These are phyloP conservation scores for Drosophila novamexicana DNA, from an alignment of 1,140 invertebrate genomes.

Conservation along the genomic window DNA sequence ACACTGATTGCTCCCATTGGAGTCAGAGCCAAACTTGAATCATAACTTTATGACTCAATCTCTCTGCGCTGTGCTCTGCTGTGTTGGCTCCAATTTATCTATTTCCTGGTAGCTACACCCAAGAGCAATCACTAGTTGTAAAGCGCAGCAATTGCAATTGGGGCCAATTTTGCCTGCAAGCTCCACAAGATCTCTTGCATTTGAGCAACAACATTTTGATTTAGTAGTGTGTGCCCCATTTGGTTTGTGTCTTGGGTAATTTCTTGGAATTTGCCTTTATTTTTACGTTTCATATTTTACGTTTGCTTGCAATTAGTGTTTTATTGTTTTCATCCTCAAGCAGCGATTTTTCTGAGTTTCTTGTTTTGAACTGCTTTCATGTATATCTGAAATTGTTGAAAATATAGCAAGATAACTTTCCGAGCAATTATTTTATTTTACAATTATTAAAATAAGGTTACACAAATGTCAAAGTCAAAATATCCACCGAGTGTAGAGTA, in stretches of 20 bases:
- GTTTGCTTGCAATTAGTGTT: slow-evolving; percentile 34
- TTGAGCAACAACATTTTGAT: slow-evolving; percentile 14
- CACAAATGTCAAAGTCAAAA: no score
- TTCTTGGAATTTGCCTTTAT: slow-evolving; percentile 28
- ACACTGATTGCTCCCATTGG: slow-evolving; percentile 57
- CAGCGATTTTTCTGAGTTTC: background rate
- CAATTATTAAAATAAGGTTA: no score
- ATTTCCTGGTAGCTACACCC: slow-evolving; percentile 70
- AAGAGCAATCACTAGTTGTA: slow-evolving; percentile 35
- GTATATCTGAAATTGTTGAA: no score
- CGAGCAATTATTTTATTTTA: no score
- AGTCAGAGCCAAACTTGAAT: slow-evolving; percentile 13
- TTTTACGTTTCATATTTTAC: slow-evolving; percentile 12
- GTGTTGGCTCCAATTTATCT: slow-evolving; percentile 45
- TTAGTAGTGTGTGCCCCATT: slow-evolving; percentile 36
- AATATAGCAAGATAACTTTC: no score
- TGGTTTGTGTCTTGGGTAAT: slow-evolving; percentile 36
- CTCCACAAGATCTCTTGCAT: slow-evolving; percentile 19
- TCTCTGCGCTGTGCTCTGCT: slow-evolving; percentile 20
- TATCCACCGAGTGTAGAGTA: no score
- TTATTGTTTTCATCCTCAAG: slow-evolving; percentile 1
- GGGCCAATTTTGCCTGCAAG: slow-evolving; percentile 32
- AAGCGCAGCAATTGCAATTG: slow-evolving; percentile 31
- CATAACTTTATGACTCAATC: slow-evolving; percentile 76
- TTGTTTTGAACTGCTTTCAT: no score